Percentiles rank a stretch among this genome's conserved stretches.
phyloP scores from a whole-genome alignment of 2,888 invertebrate species.

The Ariolimax columbianus region DNA sequence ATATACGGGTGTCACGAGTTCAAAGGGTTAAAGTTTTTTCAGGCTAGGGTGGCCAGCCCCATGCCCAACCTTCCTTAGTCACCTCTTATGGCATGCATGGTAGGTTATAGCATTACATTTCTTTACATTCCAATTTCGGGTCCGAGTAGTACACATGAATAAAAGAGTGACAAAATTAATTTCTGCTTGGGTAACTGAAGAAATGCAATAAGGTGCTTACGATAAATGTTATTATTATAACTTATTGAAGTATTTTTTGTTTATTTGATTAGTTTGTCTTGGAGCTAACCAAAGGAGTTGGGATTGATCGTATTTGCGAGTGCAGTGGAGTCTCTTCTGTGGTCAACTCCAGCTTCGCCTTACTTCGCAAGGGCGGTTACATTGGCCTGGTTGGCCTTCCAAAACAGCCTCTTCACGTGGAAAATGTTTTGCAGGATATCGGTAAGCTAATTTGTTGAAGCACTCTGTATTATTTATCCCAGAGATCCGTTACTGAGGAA shows the following conservation, averaged over 20 bases:
- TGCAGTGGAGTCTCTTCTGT: constrained; percentile 70
- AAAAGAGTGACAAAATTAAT: too few species aligned
- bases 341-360: constrained; percentile 68
- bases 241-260: not conserved
- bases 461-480: too few species aligned
- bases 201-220: not conserved
- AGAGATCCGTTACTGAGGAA: too few species aligned
- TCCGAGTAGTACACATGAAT: too few species aligned
- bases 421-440: constrained; percentile 71
- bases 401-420: constrained; percentile 72
- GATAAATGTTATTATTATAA: not conserved
- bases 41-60: too few species aligned
- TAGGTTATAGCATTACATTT: too few species aligned
- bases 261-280: constrained; percentile 62
- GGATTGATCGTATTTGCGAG: constrained; percentile 73
- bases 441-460: constrained; percentile 57
- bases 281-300: constrained; percentile 68
- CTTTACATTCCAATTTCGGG: too few species aligned
- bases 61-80: too few species aligned
- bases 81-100: too few species aligned
- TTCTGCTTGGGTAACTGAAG: not conserved
- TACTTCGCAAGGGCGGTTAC: constrained; percentile 73
- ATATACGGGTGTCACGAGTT: too few species aligned
- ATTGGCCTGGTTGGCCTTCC: constrained; percentile 72
- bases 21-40: too few species aligned